Conservation (phyloP, 2,797 vertebrate species). For the Sebastes iracundus region DNA sequence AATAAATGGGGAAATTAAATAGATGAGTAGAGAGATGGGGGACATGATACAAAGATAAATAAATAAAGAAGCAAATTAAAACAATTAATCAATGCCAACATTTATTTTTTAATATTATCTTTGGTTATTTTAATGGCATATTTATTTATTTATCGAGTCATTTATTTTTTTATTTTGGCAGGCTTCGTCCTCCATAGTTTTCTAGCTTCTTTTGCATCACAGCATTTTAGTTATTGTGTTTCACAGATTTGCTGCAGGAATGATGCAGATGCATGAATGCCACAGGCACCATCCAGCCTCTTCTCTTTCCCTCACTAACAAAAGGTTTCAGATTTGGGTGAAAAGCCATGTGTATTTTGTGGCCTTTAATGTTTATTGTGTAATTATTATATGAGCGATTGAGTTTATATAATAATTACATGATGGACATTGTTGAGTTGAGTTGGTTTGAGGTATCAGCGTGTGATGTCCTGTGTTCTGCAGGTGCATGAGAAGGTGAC, state of each 20-base stretch:
- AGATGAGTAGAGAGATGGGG: no score
- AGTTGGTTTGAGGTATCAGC: background rate
- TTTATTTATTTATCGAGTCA: no score
- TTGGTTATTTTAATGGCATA: no score
- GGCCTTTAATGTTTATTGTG: background rate
- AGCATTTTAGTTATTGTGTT: background rate
- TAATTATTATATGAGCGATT: background rate
- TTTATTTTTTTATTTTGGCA: no score
- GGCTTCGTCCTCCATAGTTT: no score
- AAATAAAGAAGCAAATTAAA: no score
- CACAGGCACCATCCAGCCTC: constrained; percentile 29
- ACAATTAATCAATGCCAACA: no score
- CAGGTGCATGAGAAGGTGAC: constrained; percentile 80
- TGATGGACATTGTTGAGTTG: background rate
- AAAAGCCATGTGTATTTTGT: background rate
- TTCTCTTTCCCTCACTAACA: constrained; percentile 64
- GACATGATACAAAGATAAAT: no score
- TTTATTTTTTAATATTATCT: no score
- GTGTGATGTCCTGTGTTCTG: constrained; percentile 30
- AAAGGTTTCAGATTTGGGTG: constrained; percentile 35
- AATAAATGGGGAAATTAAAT: no score
- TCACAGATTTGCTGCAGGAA: constrained; percentile 19
- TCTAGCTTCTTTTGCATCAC: background rate
- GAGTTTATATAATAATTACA: background rate
- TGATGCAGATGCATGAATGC: constrained; percentile 65